These are phyloP conservation scores for Saturnia pavonia DNA, from an alignment of 2,888 invertebrate species.

Conservation along the genomic window DNA sequence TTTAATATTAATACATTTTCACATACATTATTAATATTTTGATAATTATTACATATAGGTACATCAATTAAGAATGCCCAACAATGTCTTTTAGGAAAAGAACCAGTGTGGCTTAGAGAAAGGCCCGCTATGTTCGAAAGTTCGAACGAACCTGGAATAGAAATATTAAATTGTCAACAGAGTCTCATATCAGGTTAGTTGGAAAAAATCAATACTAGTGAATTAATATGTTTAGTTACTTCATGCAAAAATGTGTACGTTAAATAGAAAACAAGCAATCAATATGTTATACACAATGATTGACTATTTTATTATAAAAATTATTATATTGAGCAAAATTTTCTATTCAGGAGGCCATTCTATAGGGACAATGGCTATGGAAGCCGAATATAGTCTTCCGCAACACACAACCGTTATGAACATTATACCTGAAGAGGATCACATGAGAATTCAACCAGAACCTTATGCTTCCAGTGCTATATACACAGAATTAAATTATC, in stretches of 20 bases:
- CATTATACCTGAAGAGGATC: conserved; percentile 64
- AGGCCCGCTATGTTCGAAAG: conserved; percentile 66
- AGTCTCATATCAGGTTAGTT: conserved; percentile 65
- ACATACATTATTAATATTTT: not conserved
- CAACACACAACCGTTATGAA: conserved; percentile 66
- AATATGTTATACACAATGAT: not conserved
- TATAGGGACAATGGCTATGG: conserved; percentile 71
- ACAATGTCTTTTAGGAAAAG: conserved; percentile 74
- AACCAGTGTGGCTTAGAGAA: conserved; percentile 75
- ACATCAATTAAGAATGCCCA: conserved; percentile 70
- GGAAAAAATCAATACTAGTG: not conserved
- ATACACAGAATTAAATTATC: conserved; percentile 76
- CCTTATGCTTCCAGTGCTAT: conserved; percentile 89
- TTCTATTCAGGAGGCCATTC: conserved; percentile 63
- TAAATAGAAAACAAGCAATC: not conserved
- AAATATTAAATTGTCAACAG: conserved; percentile 75
- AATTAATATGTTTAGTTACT: not conserved
- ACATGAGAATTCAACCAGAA: conserved; percentile 78
- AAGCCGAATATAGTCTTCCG: conserved; percentile 75
- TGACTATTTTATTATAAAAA: not conserved
- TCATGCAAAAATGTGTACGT: not conserved
- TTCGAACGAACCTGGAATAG: conserved; percentile 72
- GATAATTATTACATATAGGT: conserved; percentile 45
- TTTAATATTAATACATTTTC: not conserved
- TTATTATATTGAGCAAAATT: not conserved